phyloP scores from a whole-genome alignment of 2,888 invertebrate genomes.

The Synanthedon vespiformis region DNA sequence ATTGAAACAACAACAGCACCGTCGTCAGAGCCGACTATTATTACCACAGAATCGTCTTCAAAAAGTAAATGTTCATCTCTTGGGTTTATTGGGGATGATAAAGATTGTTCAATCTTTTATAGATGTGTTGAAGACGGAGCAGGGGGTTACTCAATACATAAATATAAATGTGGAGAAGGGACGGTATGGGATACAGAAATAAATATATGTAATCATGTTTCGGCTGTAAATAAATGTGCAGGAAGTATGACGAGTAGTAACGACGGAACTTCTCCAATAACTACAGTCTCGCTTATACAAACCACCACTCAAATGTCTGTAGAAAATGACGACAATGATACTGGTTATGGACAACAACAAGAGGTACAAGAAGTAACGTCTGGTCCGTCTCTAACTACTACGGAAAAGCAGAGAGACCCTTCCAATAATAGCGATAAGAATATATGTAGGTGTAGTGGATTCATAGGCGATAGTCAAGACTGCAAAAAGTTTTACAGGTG shows the following conservation, averaged over 20 bases:
- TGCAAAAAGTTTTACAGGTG: constrained; percentile 85
- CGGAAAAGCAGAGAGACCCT: constrained; percentile 7
- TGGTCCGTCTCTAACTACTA: constrained; percentile 6
- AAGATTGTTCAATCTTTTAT: constrained; percentile 72
- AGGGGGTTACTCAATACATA: constrained; percentile 48
- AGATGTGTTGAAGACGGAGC: constrained; percentile 58
- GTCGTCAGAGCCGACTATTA: background rate
- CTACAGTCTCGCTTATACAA: constrained; percentile 10
- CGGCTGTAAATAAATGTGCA: constrained; percentile 41
- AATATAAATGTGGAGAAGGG: constrained; percentile 66
- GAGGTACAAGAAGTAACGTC: constrained; percentile 3
- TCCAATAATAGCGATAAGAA: constrained; percentile 5
- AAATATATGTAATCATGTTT: constrained; percentile 70
- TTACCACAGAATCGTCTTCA: constrained; percentile 8
- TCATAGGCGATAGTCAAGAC: constrained; percentile 75
- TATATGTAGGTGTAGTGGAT: constrained; percentile 72
- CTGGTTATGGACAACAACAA: constrained; percentile 16
- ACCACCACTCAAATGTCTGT: constrained; percentile 9
- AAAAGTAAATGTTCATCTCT: constrained; percentile 12
- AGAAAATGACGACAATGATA: constrained; percentile 18
- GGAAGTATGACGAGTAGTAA: constrained; percentile 1
- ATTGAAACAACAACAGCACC: background rate
- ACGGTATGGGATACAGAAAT: constrained; percentile 71
- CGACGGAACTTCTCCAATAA: constrained; percentile 1
- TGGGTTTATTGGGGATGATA: constrained; percentile 50